Conservation (phyloP, 2,797 vertebrate genomes). For the Xerus rutilus region DNA sequence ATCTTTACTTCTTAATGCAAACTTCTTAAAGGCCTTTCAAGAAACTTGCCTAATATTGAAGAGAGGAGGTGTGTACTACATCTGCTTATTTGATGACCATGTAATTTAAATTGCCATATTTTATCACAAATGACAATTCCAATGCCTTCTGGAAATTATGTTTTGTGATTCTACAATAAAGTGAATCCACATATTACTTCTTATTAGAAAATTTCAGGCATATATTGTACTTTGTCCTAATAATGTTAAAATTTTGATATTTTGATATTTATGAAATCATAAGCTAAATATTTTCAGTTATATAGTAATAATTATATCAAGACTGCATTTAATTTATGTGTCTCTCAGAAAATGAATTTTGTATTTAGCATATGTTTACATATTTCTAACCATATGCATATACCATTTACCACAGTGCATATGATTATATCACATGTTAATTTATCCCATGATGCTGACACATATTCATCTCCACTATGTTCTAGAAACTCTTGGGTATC, state of each 20-base stretch:
- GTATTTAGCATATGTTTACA: slow-evolving; percentile 5
- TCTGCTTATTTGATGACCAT: not conserved
- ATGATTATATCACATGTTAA: not conserved
- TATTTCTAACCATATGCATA: not conserved
- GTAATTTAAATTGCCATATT: slow-evolving; percentile 6
- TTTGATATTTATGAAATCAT: not conserved
- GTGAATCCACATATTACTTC: slow-evolving; percentile 16
- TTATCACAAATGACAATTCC: not conserved
- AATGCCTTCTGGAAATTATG: not conserved
- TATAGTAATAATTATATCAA: slow-evolving; percentile 36
- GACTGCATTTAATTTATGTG: not conserved
- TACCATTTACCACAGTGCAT: not conserved
- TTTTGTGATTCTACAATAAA: not conserved
- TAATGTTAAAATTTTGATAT: not conserved
- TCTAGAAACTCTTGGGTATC: not conserved
- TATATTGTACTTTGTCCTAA: not conserved
- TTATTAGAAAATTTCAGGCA: slow-evolving; percentile 28
- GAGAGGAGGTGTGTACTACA: not conserved
- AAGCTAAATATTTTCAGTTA: not conserved
- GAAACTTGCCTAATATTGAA: not conserved
- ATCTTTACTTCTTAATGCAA: not conserved
- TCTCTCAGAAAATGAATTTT: slow-evolving; percentile 29
- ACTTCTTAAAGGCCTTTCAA: not conserved
- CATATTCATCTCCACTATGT: not conserved
- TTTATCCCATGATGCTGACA: not conserved